A percentile compares a stretch with the other conserved stretches of the same genome.
phyloP scores from a whole-genome alignment of 2,888 invertebrate species.

The Odontocolon sp. region DNA sequence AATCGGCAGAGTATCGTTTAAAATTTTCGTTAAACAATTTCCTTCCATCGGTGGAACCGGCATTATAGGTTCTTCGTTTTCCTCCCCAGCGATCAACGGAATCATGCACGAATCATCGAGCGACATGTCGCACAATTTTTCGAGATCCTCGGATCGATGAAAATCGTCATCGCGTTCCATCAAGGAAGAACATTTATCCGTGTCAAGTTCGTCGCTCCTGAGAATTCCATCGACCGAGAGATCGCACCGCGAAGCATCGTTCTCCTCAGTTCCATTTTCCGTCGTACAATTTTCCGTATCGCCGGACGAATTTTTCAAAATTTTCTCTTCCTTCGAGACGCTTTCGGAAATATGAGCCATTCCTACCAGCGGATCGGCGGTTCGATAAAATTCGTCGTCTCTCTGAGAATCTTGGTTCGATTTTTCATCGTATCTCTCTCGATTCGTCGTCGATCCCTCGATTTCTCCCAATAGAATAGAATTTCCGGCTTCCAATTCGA shows the following conservation, averaged over 20 bases:
- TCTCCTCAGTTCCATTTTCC: constrained; percentile 4
- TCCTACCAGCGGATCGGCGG: constrained; percentile 61
- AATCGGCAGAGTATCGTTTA: constrained; percentile 69
- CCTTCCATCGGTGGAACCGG: constrained; percentile 69
- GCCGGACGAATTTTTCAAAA: not conserved
- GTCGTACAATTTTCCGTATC: constrained; percentile 14
- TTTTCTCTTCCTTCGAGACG: constrained; percentile 10
- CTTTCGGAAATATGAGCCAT: constrained; percentile 45
- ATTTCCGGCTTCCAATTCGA: constrained; percentile 45
- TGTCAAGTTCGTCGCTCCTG: constrained; percentile 42
- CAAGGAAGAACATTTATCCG: constrained; percentile 49
- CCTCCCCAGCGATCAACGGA: constrained; percentile 67
- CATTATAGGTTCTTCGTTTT: constrained; percentile 68
- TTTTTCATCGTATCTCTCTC: constrained; percentile 16
- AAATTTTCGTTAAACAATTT: constrained; percentile 69
- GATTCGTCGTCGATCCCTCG: not conserved
- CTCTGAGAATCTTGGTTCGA: constrained; percentile 9
- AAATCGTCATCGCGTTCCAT: constrained; percentile 56
- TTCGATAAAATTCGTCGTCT: constrained; percentile 54
- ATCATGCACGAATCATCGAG: constrained; percentile 64
- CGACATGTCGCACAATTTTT: constrained; percentile 65
- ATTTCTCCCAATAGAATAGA: constrained; percentile 1
- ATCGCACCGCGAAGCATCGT: constrained; percentile 12
- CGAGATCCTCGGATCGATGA: constrained; percentile 61
- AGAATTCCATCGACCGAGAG: constrained; percentile 44